Evolutionary conservation across 1,140 invertebrate species (phyloP).

Genomic region (Scaptomyza hsui): DNA sequence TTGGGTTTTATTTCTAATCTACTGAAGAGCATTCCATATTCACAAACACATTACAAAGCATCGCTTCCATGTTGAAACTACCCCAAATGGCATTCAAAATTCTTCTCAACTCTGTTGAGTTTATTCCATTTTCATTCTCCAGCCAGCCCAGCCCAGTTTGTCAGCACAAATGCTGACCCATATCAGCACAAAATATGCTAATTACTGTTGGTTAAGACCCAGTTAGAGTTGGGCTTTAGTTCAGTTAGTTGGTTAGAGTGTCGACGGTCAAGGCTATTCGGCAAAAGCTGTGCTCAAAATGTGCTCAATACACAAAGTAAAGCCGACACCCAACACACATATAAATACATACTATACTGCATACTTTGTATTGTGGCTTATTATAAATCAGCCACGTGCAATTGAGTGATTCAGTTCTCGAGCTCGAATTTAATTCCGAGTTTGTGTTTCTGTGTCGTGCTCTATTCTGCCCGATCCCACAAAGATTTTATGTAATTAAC

Average conservation of each 20-base stretch:
- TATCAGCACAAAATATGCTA: constrained; percentile 80
- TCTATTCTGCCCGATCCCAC: background rate
- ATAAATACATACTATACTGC: background rate
- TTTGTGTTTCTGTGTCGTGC: constrained; percentile 47
- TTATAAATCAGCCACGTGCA: constrained; percentile 78
- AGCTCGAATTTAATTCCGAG: constrained; percentile 13
- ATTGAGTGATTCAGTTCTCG: constrained; percentile 65
- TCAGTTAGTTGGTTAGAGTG: constrained; percentile 20
- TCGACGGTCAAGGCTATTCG: constrained; percentile 73
- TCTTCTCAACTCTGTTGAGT: background rate
- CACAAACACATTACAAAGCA: constrained; percentile 4
- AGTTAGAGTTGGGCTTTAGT: constrained; percentile 39
- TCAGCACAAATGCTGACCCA: constrained; percentile 68
- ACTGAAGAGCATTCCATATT: constrained; percentile 24
- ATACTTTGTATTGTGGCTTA: constrained; percentile 6
- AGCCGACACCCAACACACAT: constrained; percentile 11
- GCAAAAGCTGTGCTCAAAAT: constrained; percentile 40
- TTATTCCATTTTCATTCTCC: constrained; percentile 1
- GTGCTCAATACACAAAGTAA: constrained; percentile 26
- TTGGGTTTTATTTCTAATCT: background rate
- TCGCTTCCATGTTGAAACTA: background rate
- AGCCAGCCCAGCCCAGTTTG: constrained; percentile 67
- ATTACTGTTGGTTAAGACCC: constrained; percentile 48
- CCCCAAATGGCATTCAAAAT: background rate
- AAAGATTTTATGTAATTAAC: constrained; percentile 75